phyloP scores from a whole-genome alignment of 2,888 invertebrate genomes.

The Cylindroiulus punctatus region DNA sequence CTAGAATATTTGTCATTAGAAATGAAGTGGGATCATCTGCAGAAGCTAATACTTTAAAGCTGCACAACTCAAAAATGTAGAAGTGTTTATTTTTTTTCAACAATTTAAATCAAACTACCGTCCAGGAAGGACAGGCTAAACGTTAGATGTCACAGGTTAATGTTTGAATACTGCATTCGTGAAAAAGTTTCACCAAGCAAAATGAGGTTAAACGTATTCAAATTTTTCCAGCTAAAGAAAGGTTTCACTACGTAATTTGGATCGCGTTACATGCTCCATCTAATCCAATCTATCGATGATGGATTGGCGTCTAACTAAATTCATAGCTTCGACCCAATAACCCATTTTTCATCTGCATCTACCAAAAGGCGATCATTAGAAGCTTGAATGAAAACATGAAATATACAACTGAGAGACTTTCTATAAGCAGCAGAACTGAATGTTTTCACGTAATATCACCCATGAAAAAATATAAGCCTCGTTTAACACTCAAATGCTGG shows the following conservation, averaged over 20 bases:
- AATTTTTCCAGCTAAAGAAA: slow-evolving; percentile 6
- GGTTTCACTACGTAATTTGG: not conserved
- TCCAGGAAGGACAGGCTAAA: not conserved
- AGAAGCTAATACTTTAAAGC: not conserved
- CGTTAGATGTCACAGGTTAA: not conserved
- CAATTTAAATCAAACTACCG: not conserved
- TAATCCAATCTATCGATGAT: slow-evolving; percentile 30
- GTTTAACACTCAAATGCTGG: not conserved
- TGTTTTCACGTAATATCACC: not conserved
- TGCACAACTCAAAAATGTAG: not conserved
- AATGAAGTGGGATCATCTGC: not conserved
- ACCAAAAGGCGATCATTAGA: not conserved
- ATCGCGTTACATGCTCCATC: slow-evolving; percentile 8
- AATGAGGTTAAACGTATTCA: not conserved
- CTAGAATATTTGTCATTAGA: not conserved
- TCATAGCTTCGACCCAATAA: not conserved
- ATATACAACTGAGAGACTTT: not conserved
- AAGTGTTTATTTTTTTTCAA: not conserved
- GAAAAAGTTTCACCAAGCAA: not conserved
- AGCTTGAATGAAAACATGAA: not conserved
- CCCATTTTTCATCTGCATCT: not conserved
- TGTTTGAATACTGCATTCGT: not conserved
- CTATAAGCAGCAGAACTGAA: not conserved
- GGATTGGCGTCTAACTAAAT: slow-evolving; percentile 21
- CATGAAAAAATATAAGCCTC: not conserved